Evolutionary conservation across 2,888 invertebrate genomes (phyloP), one percentile per base, ranked within the genome.

Genomic region (Melipona beecheii): DNA sequence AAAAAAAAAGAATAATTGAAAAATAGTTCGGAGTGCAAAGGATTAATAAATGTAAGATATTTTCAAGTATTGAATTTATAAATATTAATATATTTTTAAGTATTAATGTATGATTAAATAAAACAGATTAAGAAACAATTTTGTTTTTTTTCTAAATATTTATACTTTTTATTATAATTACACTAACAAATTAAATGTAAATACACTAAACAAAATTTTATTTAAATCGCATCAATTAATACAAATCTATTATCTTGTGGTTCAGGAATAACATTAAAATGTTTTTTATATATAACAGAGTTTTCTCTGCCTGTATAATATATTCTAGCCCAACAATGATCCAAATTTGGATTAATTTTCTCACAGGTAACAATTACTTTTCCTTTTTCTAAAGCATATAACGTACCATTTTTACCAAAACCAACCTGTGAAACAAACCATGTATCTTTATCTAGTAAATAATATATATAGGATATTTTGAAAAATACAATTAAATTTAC

Each of bases 301-400:
- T 96, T 95, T 90, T 96, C 95, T 78, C 97, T 95, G 0, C 96
- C 96, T 0, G 95, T 95, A 93, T 97, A 97, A 91, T 96, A 94
- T 84, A 96, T 94, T 91, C 96, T 95, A 52, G 98, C 95, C 97
- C 98, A 97, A 0, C 96, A 95, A 91, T 97, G 97, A 24, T 97
- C 96, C 96, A 97, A 98, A 90, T 97, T 96, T 0, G 97, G 97
- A 82, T 98, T 96, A 76, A 97, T 95, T 91, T 97, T 96, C 92
- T 99, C 99, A 94, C 97, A 97, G 0, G 98, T 97, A 0, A 98
- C 95, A 24, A 97, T 94, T 0, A 99, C 98, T 92, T 95, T 96
- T 0, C 99, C 99, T 60, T 97, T 95, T 90, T 97, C 96, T 93
- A 98, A 95, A 0, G 99, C 98, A 95, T 96, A 97, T 2, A 99